Evolutionary conservation across 2,797 vertebrate genomes (phyloP).

Genomic region (Bradypus variegatus): DNA sequence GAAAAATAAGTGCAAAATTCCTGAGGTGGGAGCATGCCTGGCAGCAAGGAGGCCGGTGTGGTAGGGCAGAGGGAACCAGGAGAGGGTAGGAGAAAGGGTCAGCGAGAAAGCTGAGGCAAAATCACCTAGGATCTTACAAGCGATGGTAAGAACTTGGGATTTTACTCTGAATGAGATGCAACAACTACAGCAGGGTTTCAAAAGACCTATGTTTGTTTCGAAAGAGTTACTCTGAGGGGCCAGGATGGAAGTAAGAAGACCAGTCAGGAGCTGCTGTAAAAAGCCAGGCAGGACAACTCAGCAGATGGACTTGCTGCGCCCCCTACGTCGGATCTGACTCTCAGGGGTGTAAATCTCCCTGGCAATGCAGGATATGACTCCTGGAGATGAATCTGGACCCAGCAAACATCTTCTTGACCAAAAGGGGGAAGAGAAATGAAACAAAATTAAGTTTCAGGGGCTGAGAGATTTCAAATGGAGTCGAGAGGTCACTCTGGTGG

Average conservation of each 20-base stretch:
- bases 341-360: too few relatives aligned
- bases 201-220: not conserved
- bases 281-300: too few relatives aligned
- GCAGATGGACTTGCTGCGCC: too few relatives aligned
- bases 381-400: too few relatives aligned
- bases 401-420: too few relatives aligned
- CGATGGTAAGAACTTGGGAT: not conserved
- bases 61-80: fast-evolving
- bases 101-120: too few relatives aligned
- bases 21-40: fast-evolving
- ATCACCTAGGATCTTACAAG: not conserved
- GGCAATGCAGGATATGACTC: too few relatives aligned
- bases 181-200: not conserved
- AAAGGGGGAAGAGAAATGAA: too few relatives aligned
- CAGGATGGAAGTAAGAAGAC: not conserved
- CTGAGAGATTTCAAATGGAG: too few relatives aligned
- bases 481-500: too few relatives aligned
- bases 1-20: fast-evolving
- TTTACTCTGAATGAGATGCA: not conserved
- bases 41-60: not conserved
- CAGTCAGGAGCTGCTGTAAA: not conserved
- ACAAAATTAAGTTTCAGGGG: too few relatives aligned
- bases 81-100: not conserved
- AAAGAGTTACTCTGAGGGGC: not conserved
- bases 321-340: too few relatives aligned